Evolutionary conservation across 2,797 vertebrate genomes (phyloP).

Genomic region (Vespertilio murinus): DNA sequence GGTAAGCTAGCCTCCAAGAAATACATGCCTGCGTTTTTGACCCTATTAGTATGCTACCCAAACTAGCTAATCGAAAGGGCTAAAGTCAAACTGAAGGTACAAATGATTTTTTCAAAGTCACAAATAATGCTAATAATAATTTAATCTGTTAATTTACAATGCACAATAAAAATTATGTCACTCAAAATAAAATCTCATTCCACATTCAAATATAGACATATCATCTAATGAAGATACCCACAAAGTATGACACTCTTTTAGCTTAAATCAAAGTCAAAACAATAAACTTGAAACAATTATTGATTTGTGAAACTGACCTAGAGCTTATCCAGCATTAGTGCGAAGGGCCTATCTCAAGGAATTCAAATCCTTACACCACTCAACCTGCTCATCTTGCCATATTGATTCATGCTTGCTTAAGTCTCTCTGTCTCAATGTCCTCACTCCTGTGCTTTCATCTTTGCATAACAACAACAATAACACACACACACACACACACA

Average conservation of each 20-base stretch:
- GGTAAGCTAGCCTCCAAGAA: not conserved
- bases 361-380: not conserved
- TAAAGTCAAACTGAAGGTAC: not conserved
- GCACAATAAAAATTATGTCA: not conserved
- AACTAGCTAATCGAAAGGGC: not conserved
- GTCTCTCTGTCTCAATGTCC: not conserved
- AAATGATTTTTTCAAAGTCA: not conserved
- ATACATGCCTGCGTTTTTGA: not conserved
- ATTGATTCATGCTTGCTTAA: not conserved
- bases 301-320: not conserved
- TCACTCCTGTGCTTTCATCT: not conserved
- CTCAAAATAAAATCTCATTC: not conserved
- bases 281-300: not conserved
- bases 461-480: not conserved
- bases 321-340: not conserved
- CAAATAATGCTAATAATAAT: not conserved
- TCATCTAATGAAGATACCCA: not conserved
- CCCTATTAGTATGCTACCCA: not conserved
- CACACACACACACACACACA: not conserved
- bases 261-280: slow-evolving; percentile 7
- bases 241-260: not conserved
- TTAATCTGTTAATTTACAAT: not conserved
- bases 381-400: not conserved
- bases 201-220: not conserved
- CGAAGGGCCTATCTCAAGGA: not conserved